Evolutionary conservation across 2,113 vertebrate species (phyloP).

Genomic region (Ancistrus triradiatus): DNA sequence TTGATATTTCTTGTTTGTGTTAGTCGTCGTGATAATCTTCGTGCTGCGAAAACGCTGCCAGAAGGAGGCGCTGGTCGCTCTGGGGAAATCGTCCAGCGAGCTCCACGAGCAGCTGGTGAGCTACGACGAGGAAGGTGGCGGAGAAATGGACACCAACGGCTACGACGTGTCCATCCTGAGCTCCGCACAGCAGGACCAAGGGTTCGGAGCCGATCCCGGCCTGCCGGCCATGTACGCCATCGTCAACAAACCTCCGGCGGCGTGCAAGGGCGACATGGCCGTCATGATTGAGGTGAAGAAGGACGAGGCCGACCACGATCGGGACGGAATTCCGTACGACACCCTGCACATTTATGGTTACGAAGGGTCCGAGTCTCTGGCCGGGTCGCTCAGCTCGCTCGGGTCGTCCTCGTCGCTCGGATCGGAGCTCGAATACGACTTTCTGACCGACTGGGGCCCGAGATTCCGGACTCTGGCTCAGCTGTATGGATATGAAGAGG

Average conservation of each 20-base stretch:
- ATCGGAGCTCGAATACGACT: slow-evolving; percentile 87
- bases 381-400: slow-evolving; percentile 89
- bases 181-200: slow-evolving; percentile 72
- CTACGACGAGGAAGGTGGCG: slow-evolving; percentile 94
- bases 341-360: slow-evolving; percentile 93
- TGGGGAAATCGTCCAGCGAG: slow-evolving; percentile 79
- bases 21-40: slow-evolving; percentile 83
- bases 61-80: slow-evolving; percentile 71
- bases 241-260: slow-evolving; percentile 73
- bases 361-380: slow-evolving; percentile 85
- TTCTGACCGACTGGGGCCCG: slow-evolving; percentile 93
- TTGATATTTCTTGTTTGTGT: slow-evolving; percentile 24
- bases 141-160: slow-evolving; percentile 97
- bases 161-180: slow-evolving; percentile 93
- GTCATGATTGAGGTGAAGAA: slow-evolving; percentile 93
- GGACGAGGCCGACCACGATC: slow-evolving; percentile 87
- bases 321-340: slow-evolving; percentile 84
- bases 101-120: slow-evolving; percentile 95
- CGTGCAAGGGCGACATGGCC: slow-evolving; percentile 84
- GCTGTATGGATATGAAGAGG: slow-evolving; percentile 74
- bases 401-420: slow-evolving; percentile 77
- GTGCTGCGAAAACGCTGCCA: slow-evolving; percentile 77
- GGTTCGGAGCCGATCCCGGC: slow-evolving; percentile 52
- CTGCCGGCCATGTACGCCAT: slow-evolving; percentile 72
- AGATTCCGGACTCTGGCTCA: slow-evolving; percentile 90